These are phyloP conservation scores for Oreochromis grahami DNA, from an alignment of 2,797 vertebrate genomes.

Conservation along the genomic window DNA sequence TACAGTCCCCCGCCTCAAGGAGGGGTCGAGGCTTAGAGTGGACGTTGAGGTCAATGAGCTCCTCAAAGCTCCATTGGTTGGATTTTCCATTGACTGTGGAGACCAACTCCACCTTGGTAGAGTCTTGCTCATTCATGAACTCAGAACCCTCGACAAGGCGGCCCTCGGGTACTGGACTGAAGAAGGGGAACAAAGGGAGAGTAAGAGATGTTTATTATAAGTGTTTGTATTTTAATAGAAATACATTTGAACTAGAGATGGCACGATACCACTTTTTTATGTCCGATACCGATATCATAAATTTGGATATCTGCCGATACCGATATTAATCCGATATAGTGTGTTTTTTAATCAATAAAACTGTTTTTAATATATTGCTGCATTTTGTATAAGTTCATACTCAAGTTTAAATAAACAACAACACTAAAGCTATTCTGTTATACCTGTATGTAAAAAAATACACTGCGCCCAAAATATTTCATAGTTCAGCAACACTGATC, in stretches of 20 bases:
- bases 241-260: neutral
- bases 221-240: neutral
- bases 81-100: constrained; percentile 80
- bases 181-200: neutral
- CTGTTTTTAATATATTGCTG: too few species aligned
- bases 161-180: constrained; percentile 71
- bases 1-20: constrained; percentile 66
- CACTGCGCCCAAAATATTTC: too few species aligned
- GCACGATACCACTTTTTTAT: too few species aligned
- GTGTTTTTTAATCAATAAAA: too few species aligned
- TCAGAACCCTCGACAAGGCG: constrained; percentile 63
- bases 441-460: too few species aligned
- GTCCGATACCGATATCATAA: too few species aligned
- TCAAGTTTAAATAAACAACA: too few species aligned
- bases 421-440: too few species aligned
- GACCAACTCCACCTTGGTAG: constrained; percentile 59
- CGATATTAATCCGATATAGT: too few species aligned
- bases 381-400: too few species aligned
- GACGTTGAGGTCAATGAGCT: constrained; percentile 78
- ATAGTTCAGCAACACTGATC: too few species aligned
- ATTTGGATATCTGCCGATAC: too few species aligned
- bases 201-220: neutral
- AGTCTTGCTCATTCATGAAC: constrained; percentile 74
- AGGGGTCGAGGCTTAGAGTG: constrained; percentile 76
- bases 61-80: constrained; percentile 81